Base-by-base conservation (phyloP, 2,797 vertebrate genomes). In the Tiaroga cobitis region DNA sequence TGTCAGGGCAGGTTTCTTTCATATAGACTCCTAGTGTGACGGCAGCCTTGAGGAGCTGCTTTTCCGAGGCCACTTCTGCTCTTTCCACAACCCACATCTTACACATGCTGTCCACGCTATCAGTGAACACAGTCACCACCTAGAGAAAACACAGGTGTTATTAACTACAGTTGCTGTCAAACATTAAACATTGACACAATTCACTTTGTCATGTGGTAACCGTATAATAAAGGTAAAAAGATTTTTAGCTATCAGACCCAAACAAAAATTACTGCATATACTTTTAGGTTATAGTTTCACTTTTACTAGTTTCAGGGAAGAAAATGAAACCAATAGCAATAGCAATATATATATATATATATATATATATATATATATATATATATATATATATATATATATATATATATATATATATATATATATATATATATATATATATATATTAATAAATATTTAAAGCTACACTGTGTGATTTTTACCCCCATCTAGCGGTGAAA, bases 1-100 rank as follows among this genome's bases (percentile, higher is more conserved):
- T 76, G 4, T 92, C 86, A 6, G 94, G 95, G 21, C 8, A 90
- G 0, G 86, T 88, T n/a, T 91, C 93, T 26, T 89, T 92, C 8
- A 93, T 5, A 34, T 91, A 92, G 6, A 93, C 78, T 0, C 91
- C 92, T 0, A 96, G 21, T 0, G 91, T 83, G n/a, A 93, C 79
- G 0, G 94, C 88, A 0, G 90, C 93, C 10, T 1, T 89, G 80
- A 96, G 92, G 8, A 95, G 87, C 81, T 94, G 91, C 78, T 94
- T 79, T 87, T 96, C 95, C 39, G 90, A 56, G 39, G 70, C 85
- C 39, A 94, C 77, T 26, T 93, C 93, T 4, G 92, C 16, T 1
- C 4, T 21, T 81, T 90, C 80, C 26, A 34, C 1, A 10, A 61
- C 84, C 0, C 74, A 89, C 54, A 32, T 9, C 29, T 88, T 3